Base-by-base conservation (phyloP, 2,113 vertebrate species). In the Anser brachyrhynchus region DNA sequence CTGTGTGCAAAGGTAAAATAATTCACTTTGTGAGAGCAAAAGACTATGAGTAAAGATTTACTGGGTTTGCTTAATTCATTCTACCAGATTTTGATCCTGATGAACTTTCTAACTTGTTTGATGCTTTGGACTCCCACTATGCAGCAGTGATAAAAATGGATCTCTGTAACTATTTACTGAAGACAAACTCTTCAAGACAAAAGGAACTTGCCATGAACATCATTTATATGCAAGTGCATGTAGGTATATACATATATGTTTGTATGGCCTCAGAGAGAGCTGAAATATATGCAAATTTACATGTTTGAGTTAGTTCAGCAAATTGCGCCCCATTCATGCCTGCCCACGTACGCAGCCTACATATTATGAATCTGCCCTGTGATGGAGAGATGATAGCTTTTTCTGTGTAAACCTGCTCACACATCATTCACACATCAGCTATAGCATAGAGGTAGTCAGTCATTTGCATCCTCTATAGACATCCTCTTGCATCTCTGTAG, bases 191-290 rank as follows among this genome's bases (percentile, higher is more conserved):
- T 61, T 70, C 8, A 83, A 44, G 13, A 39, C 20, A 90, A 91
- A 51, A 43, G 12, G 5, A 79, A 33, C 14, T 74, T 51, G 8
- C 31, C 8, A 19, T n/a, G 33, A 73, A 82, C 61, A 3, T 1
- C 20, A 76, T 91, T 76, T 82, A 52, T 64, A 82, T 61, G 54
- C 77, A 41, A 55, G 22, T 78, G 22, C 49, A 66, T 44, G 54
- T 74, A 70, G 0, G 0, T 69, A 28, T 28, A 71, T 23, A 46
- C 25, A 52, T 28, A 51, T 37, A 21, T 29, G 51, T 69, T 79
- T 52, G 20, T 73, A 26, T 57, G 21, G n/a, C 13, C 54, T 85
- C 58, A 66, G 39, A 90, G 12, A 78, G 26, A 80, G 37, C 6
- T 37, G 18, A 54, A 87, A 69, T 83, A 65, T 62, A 70, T 62